Evolutionary conservation across 2,888 invertebrate species (phyloP), one percentile per base, ranked within the genome.

Genomic region (Thera britannica): DNA sequence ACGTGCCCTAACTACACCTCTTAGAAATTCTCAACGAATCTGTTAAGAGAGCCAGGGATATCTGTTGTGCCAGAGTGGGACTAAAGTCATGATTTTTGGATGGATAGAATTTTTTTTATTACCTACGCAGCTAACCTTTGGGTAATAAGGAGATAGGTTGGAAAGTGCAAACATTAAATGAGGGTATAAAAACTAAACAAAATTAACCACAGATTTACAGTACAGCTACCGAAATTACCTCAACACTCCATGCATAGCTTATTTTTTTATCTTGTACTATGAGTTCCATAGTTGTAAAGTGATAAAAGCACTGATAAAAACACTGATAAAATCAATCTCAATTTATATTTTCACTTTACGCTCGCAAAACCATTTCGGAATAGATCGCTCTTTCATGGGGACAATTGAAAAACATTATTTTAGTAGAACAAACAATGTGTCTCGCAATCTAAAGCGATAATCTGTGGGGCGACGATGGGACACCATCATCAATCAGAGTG

Each of bases 401-500:
- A 76, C 79, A 78, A 82, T 83, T 78, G 80, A 78, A 83, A 80
- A 82, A 78, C 72, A 76, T 82, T 83, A 78, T 77, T 83, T 79
- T 78, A 76, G 81, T 76, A 72, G 78, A 78, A 81, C 84, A 85
- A 87, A 87, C 84, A 84, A 83, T 80, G 81, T 83, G 83, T 81
- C 82, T 74, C 77, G 72, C 81, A 83, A 86, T 87, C 86, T 86
- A 78, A 82, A 82, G 79, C 78, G 86, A 86, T 86, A 83, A 87
- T 86, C 88, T 77, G 77, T 69, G 79, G 76, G 80, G 66, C 63
- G 70, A 65, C 77, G 77, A 74, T 79, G 78, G 79, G 77, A 79
- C 79, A 70, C 73, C 73, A 79, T 81, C 86, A 89, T 89, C 88
- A 89, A 89, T 89, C 88, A 88, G 81, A 65, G 67, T 66, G 69